phyloP scores from a whole-genome alignment of 2,888 invertebrate species.

The Caenorhabditis japonica region DNA sequence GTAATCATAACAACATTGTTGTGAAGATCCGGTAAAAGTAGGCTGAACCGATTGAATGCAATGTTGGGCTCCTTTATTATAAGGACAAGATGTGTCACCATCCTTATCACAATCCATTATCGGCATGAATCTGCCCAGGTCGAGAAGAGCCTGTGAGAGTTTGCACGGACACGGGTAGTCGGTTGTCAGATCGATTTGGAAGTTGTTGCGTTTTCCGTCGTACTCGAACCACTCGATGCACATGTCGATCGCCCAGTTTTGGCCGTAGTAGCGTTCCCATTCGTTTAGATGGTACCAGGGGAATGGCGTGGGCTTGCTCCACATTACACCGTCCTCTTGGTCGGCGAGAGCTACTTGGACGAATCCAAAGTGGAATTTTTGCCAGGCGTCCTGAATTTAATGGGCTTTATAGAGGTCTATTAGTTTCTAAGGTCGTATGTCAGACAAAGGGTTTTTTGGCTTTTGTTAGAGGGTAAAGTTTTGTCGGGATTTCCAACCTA shows the following conservation, averaged over 20 bases:
- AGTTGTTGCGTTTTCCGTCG: constrained; percentile 74
- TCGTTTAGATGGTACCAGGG: constrained; percentile 87
- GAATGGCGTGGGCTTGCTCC: constrained; percentile 92
- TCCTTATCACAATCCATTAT: constrained; percentile 92
- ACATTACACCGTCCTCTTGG: constrained; percentile 82
- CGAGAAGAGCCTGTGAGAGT: constrained; percentile 86
- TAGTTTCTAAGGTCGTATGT: too few relatives aligned
- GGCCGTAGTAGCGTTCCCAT: constrained; percentile 87
- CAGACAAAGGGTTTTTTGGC: too few relatives aligned
- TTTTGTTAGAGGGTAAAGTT: too few relatives aligned
- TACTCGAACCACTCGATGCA: constrained; percentile 89
- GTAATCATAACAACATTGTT: constrained; percentile 96
- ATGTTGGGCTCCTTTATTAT: constrained; percentile 90
- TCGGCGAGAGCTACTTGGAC: constrained; percentile 68
- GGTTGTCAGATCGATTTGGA: constrained; percentile 70
- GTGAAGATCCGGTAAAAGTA: constrained; percentile 81
- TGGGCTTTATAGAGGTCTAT: too few relatives aligned
- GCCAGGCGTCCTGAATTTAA: constrained; percentile 63
- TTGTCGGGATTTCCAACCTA: too few relatives aligned
- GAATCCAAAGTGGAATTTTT: constrained; percentile 70
- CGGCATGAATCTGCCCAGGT: constrained; percentile 93
- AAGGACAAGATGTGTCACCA: constrained; percentile 87
- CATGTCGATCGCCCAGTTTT: constrained; percentile 86
- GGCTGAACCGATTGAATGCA: constrained; percentile 86
- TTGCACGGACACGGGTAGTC: constrained; percentile 87